phyloP scores from a whole-genome alignment of 2,113 vertebrate species.

The Accipiter virgatus region DNA sequence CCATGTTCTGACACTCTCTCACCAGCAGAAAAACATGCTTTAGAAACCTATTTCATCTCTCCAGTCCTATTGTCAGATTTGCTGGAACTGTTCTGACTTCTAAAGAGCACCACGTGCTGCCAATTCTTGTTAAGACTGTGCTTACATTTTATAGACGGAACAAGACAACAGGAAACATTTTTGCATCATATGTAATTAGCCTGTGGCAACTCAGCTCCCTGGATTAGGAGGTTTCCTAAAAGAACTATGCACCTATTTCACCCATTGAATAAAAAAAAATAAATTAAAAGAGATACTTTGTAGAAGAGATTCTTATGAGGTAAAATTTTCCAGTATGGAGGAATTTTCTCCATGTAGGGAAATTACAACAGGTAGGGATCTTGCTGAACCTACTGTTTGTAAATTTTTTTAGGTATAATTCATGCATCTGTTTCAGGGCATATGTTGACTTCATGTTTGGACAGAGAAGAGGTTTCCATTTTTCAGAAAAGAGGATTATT shows the following conservation, averaged over 20 bases:
- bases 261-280: accelerated
- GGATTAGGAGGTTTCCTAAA: not conserved
- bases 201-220: not conserved
- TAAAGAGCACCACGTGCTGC: not conserved
- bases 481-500: not conserved
- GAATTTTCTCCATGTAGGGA: not conserved
- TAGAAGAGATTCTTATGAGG: not conserved
- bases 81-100: not conserved
- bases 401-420: not conserved
- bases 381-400: not conserved
- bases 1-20: not conserved
- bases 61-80: not conserved
- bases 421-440: not conserved
- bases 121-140: not conserved
- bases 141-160: not conserved
- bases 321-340: not conserved
- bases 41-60: not conserved
- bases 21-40: not conserved
- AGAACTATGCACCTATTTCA: not conserved
- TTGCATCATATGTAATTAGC: not conserved
- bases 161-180: not conserved
- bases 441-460: not conserved
- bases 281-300: not conserved
- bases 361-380: not conserved
- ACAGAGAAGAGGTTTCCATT: not conserved